phyloP scores from a whole-genome alignment of 2,113 vertebrate genomes.

The Actenoides lindsayi region DNA sequence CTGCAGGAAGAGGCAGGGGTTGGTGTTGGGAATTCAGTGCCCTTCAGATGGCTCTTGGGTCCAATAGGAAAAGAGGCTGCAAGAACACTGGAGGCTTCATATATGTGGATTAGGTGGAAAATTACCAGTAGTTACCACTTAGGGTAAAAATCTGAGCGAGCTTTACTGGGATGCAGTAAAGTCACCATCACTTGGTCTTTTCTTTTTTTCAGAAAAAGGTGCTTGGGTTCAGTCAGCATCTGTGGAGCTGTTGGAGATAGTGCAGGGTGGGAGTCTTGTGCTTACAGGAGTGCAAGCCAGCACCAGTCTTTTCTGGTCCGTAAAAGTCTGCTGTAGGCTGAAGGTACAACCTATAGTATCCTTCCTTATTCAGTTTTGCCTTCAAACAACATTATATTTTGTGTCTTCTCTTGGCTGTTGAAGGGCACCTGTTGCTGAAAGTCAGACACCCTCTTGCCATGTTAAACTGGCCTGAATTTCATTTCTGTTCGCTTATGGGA shows the following conservation, averaged over 20 bases:
- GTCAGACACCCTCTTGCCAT: background rate
- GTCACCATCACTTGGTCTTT: background rate
- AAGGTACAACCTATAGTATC: background rate
- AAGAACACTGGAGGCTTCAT: background rate
- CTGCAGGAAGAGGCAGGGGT: background rate
- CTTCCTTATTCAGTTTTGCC: background rate
- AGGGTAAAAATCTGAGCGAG: background rate
- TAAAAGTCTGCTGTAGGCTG: background rate
- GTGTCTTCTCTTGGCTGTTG: background rate
- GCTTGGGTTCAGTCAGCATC: background rate
- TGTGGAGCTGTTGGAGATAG: background rate
- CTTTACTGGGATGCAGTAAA: background rate
- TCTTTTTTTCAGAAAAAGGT: background rate
- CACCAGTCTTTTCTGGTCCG: background rate
- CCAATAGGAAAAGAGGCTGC: background rate
- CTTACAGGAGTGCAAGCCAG: background rate
- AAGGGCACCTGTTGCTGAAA: background rate
- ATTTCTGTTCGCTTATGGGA: conserved; percentile 51
- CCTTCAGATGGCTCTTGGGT: background rate
- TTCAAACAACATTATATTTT: background rate
- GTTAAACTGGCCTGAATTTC: conserved; percentile 40
- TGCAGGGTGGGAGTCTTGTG: background rate
- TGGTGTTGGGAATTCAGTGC: background rate
- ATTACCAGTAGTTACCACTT: background rate
- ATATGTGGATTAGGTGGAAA: background rate